Evolutionary conservation across 2,797 vertebrate genomes (phyloP), one percentile per base, ranked within the genome.

Genomic region (Cottoperca gobio): DNA sequence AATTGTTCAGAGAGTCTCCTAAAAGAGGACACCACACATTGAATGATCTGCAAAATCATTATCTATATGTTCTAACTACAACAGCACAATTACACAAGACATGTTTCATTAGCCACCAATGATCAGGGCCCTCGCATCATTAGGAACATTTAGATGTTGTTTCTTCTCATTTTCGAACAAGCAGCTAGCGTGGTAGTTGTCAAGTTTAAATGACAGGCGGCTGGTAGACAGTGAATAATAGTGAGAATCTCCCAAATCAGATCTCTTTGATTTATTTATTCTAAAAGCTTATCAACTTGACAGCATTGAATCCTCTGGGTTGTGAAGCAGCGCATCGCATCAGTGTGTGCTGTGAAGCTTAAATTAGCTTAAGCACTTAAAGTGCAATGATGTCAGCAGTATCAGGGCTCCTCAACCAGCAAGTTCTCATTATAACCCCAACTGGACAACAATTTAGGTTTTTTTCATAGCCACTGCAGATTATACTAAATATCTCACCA

Each of bases 161-260:
- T n/a, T 26, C 26, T 17, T 17, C n/a, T 17, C 1, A 42, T 53
- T 45, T 59, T 26, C 16, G 48, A 23, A 68, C 45, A 60, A 68
- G 40, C 33, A 28, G 33, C 52, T 50, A 17, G 35, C 5, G 76
- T 45, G 37, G 54, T 74, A 45, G 21, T 37, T 72, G 49, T 72
- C 21, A 46, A 46, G 11, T 26, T 21, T 16, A 35, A 54, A 42
- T 73, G 23, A 31, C n/a, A n/a, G 17, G 33, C 42, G 62, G 19
- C 49, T 39, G 31, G 48, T n/a, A 55, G 4, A 1, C 2, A 64
- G 31, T 39, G 33, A 64, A 6, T 40, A 50, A 50, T 52, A 13
- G 28, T 63, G 60, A 23, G 23, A 50, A 40, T 40, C 35, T 40
- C 46, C 48, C 35, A 50, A 5, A 73, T 26, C n/a, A 50, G 24